Evolutionary conservation across 2,888 invertebrate genomes (phyloP), one percentile per base, ranked within the genome.

Genomic region (Caenorhabditis sulstoni): DNA sequence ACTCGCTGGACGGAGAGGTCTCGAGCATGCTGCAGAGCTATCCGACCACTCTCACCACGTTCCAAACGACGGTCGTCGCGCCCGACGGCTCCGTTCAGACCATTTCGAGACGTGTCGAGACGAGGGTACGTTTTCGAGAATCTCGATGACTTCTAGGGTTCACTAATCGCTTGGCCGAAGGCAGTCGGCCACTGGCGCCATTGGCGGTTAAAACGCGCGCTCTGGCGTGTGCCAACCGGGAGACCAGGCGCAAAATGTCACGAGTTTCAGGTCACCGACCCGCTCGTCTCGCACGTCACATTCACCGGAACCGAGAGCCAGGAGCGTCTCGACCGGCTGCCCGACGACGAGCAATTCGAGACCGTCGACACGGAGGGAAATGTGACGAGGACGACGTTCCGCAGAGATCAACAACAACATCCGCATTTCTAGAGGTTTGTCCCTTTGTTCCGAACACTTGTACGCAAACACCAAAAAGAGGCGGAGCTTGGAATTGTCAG

Each of bases 221-320:
- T n/a, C n/a, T n/a, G n/a, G n/a, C n/a, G n/a, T n/a, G n/a, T n/a
- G n/a, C n/a, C n/a, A n/a, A n/a, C n/a, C n/a, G n/a, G n/a, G n/a
- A n/a, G n/a, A n/a, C n/a, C n/a, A n/a, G n/a, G n/a, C n/a, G n/a
- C n/a, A n/a, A n/a, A n/a, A n/a, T n/a, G n/a, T n/a, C n/a, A n/a
- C n/a, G n/a, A n/a, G 16, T 22, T 83, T 39, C 52, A 82, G 81
- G 80, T 85, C 9, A 84, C 82, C 59, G 90, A 90, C 64, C 90
- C 90, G 16, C 83, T 90, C 12, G 74, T 85, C 18, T 85, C 86
- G 23, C 87, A 87, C 22, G 88, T 90, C 39, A 81, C 83, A 22
- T 90, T 90, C 82, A 90, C 89, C 22, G 90, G 90, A 44, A 87
- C 90, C 0, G 90, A 90, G 50, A 86, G 85, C 35, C 86, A 89